Conservation (phyloP, 2,113 vertebrate genomes). For the Arothron firmamentum region DNA sequence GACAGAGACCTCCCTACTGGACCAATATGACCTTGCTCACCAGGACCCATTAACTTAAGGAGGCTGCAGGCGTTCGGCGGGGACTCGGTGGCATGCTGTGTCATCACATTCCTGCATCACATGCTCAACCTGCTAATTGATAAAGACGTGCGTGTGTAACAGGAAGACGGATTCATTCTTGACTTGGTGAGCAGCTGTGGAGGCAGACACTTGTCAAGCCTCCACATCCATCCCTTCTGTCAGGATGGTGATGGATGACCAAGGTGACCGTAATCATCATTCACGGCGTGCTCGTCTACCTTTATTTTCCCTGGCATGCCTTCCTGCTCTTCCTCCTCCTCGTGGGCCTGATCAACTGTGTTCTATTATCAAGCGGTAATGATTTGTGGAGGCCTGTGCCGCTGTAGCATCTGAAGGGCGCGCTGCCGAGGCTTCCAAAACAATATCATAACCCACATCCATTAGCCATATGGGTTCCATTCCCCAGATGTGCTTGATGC, state of each 20-base stretch:
- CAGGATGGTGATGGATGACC: constrained; percentile 57
- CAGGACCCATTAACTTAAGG: constrained; percentile 5
- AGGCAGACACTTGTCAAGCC: constrained; percentile 39
- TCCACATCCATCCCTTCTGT: constrained; percentile 52
- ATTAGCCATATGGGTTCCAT: constrained; percentile 62
- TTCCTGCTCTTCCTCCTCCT: constrained; percentile 34
- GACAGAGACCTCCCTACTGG: constrained; percentile 13
- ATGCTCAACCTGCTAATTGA: constrained; percentile 33
- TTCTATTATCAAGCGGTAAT: constrained; percentile 47
- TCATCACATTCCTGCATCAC: constrained; percentile 39
- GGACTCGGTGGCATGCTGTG: constrained; percentile 12
- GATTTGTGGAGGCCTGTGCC: constrained; percentile 56
- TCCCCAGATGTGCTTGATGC: constrained; percentile 57
- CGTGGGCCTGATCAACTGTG: constrained; percentile 49
- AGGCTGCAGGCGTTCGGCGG: not conserved
- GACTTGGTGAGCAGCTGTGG: constrained; percentile 30
- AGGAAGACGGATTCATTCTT: constrained; percentile 41
- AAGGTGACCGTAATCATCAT: constrained; percentile 69
- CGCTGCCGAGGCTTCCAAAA: constrained; percentile 51
- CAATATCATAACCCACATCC: constrained; percentile 62
- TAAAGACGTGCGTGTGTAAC: constrained; percentile 29
- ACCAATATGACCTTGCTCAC: constrained; percentile 45
- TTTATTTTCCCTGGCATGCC: constrained; percentile 22
- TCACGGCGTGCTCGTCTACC: constrained; percentile 40
- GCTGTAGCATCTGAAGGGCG: constrained; percentile 51